A percentile compares a stretch with the other conserved stretches of the same genome.
Evolutionary conservation across 64 coral and sea anemone species (phyloP).

Genomic region (Cladopsammia gracilis): DNA sequence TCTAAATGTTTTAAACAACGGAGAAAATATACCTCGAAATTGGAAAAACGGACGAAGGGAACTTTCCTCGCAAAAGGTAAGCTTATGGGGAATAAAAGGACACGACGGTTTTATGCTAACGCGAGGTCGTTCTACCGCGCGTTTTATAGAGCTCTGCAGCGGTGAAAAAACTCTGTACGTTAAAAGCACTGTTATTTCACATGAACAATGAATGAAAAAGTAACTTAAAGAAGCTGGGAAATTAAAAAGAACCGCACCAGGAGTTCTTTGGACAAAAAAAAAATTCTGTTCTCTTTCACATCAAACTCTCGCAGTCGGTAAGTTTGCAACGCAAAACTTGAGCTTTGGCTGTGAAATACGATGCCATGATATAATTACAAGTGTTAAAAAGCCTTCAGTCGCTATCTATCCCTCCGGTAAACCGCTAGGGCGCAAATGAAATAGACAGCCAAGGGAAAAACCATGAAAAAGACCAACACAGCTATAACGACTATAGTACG

Average conservation of each 20-base stretch:
- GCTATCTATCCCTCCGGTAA: slow-evolving; percentile 25
- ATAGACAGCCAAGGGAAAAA: neutral
- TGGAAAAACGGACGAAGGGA: neutral
- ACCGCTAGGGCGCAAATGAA: neutral
- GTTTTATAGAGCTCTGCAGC: too few relatives aligned
- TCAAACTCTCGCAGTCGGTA: neutral
- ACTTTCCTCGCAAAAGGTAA: too few relatives aligned
- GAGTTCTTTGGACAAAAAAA: neutral
- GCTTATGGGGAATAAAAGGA: too few relatives aligned
- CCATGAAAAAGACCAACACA: neutral
- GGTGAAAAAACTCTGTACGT: too few relatives aligned
- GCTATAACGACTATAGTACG: neutral
- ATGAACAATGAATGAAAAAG: neutral
- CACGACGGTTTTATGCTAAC: too few relatives aligned
- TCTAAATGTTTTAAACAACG: slow-evolving; percentile 19
- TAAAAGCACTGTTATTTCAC: too few relatives aligned
- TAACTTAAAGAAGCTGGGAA: neutral
- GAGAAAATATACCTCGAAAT: neutral
- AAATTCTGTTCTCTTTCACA: slow-evolving; percentile 2
- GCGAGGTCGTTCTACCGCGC: too few relatives aligned
- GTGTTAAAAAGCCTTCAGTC: slow-evolving; percentile 56
- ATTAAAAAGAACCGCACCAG: neutral
- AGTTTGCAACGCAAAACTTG: slow-evolving; percentile 20
- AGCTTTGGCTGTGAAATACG: slow-evolving; percentile 18
- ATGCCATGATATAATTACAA: slow-evolving; percentile 49